These are phyloP conservation scores for Anguilla obscura DNA, from an alignment of 2,797 vertebrate genomes.

Conservation along the genomic window DNA sequence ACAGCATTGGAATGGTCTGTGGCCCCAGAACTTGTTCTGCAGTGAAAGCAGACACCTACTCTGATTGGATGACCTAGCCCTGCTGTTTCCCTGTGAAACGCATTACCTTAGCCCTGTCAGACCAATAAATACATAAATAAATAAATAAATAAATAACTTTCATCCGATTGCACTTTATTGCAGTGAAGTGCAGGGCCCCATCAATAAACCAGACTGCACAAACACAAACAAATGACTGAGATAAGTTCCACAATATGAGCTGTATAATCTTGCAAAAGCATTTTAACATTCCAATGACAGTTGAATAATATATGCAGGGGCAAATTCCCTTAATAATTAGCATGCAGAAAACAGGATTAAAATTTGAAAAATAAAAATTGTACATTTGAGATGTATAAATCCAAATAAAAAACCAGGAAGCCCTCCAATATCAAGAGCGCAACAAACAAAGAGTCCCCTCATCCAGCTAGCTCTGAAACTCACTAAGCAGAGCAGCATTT, in stretches of 20 bases:
- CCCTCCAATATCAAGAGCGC: neutral
- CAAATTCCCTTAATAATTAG: neutral
- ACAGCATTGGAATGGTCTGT: neutral
- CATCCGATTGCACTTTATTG: neutral
- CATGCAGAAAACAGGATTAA: neutral
- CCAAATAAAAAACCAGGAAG: neutral
- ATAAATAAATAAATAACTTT: too few relatives aligned
- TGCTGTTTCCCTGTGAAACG: too few relatives aligned
- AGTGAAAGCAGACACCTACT: neutral
- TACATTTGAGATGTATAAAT: neutral
- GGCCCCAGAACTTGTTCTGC: neutral
- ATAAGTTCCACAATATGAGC: neutral
- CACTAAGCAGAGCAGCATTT: neutral
- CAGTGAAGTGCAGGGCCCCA: too few relatives aligned
- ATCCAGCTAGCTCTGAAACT: neutral
- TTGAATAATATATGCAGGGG: neutral
- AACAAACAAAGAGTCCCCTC: neutral
- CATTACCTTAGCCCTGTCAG: too few relatives aligned
- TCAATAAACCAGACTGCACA: neutral
- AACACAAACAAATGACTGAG: neutral
- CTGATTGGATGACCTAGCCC: too few relatives aligned
- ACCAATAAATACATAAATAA: too few relatives aligned
- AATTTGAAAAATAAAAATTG: neutral
- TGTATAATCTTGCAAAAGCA: neutral
- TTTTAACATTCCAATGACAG: neutral